Conservation (phyloP, 2,888 invertebrate genomes). For the Exephanes ischioxanthus region DNA sequence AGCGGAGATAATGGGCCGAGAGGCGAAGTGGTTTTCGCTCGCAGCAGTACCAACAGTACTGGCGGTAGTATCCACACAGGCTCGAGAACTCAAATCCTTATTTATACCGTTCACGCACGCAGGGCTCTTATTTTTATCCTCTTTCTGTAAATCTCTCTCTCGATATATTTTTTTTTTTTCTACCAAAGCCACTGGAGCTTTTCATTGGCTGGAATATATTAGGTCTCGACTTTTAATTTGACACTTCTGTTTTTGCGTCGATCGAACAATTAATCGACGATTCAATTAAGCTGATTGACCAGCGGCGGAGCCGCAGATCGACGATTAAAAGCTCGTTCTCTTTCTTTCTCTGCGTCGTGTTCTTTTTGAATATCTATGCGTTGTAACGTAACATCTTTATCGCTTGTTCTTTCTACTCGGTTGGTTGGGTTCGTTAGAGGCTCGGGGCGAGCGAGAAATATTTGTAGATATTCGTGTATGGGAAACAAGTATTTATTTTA, state of each 20-base stretch:
- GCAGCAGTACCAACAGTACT: conserved; percentile 7
- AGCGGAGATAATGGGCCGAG: conserved; percentile 77
- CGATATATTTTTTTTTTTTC: conserved; percentile 13
- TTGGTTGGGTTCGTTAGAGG: no score
- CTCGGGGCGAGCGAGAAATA: no score
- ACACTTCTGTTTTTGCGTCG: neutral
- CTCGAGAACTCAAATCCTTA: conserved; percentile 51
- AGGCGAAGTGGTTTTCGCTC: conserved; percentile 62
- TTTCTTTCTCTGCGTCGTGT: neutral
- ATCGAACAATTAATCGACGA: neutral
- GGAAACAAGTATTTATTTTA: no score
- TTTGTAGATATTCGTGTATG: no score
- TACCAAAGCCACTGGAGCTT: neutral
- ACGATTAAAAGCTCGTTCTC: neutral
- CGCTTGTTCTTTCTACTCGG: no score
- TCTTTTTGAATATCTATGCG: no score
- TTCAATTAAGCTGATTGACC: neutral
- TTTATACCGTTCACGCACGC: conserved; percentile 51
- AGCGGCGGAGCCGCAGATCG: no score
- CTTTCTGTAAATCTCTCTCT: conserved; percentile 39
- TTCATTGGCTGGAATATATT: neutral
- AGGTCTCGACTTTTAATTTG: neutral
- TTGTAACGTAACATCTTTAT: no score
- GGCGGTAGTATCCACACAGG: conserved; percentile 33
- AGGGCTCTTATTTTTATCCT: conserved; percentile 35